Percentiles rank a stretch among this genome's conserved stretches.
These are phyloP conservation scores for Apoda limacodes DNA, from an alignment of 2,888 invertebrate species.

Conservation along the genomic window DNA sequence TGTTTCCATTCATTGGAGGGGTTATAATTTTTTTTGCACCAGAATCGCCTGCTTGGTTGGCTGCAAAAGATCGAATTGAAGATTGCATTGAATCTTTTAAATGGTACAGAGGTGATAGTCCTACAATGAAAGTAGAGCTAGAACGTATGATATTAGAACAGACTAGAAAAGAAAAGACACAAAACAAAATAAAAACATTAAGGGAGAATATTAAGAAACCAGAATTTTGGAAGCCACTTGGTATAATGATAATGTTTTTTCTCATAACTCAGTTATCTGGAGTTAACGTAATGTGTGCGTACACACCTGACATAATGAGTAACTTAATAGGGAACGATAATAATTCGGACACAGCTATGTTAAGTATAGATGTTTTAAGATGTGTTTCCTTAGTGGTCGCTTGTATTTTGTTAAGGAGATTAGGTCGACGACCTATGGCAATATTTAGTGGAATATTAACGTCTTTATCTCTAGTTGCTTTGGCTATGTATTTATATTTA, in stretches of 20 bases:
- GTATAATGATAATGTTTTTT: conserved; percentile 74
- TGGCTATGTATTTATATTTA: conserved; percentile 62
- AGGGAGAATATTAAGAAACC: conserved; percentile 53
- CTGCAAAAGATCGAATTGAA: conserved; percentile 67
- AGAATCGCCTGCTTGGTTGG: conserved; percentile 78
- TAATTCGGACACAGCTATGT: conserved; percentile 73
- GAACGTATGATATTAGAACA: conserved; percentile 56
- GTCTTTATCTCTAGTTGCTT: conserved; percentile 62
- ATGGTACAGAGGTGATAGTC: conserved; percentile 70
- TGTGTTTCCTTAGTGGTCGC: conserved; percentile 70
- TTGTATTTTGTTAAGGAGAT: conserved; percentile 69
- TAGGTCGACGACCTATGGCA: conserved; percentile 73
- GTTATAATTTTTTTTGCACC: conserved; percentile 69
- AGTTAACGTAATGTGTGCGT: conserved; percentile 78
- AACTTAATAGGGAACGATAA: conserved; percentile 62
- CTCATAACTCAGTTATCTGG: conserved; percentile 77
- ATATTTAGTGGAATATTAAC: conserved; percentile 74
- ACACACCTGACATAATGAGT: conserved; percentile 75
- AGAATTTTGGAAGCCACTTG: conserved; percentile 72
- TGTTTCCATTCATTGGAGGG: conserved; percentile 64
- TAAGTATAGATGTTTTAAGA: conserved; percentile 74
- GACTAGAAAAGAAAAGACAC: conserved; percentile 35
- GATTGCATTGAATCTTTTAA: conserved; percentile 71
- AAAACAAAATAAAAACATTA: conserved; percentile 42
- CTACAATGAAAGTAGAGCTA: conserved; percentile 58